These are phyloP conservation scores for Seriola aureovittata DNA, from an alignment of 2,113 vertebrate genomes.

Conservation along the genomic window DNA sequence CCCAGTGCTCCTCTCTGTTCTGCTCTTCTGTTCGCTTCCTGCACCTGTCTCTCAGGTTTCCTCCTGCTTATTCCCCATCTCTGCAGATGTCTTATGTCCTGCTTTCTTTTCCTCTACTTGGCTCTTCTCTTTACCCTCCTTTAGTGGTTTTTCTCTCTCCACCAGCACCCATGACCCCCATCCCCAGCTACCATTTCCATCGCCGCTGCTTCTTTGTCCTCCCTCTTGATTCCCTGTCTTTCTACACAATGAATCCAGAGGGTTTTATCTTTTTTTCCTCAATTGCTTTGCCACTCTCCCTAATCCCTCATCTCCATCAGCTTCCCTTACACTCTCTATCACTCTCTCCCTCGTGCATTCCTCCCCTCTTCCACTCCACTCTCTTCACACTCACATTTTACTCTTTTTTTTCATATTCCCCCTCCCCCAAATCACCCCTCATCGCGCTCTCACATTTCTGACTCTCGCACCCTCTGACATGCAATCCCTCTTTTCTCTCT, in stretches of 20 bases:
- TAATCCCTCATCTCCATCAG: constrained; percentile 79
- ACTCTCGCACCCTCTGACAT: constrained; percentile 66
- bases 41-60: constrained; percentile 36
- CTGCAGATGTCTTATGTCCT: constrained; percentile 20
- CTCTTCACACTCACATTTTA: constrained; percentile 55
- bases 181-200: constrained; percentile 42
- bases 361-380: constrained; percentile 34
- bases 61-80: constrained; percentile 20
- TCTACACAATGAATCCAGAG: constrained; percentile 54
- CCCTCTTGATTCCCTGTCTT: constrained; percentile 51
- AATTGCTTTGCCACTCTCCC: constrained; percentile 69
- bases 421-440: not conserved
- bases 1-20: constrained; percentile 37
- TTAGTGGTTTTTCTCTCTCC: constrained; percentile 21
- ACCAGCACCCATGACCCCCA: constrained; percentile 40
- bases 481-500: constrained; percentile 70
- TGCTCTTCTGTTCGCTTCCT: constrained; percentile 35
- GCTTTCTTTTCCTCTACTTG: constrained; percentile 13
- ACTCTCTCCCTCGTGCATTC: constrained; percentile 50
- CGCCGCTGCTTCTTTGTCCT: constrained; percentile 37
- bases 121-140: constrained; percentile 8
- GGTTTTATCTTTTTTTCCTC: constrained; percentile 60
- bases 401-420: constrained; percentile 16
- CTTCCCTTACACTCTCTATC: constrained; percentile 55
- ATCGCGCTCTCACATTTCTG: constrained; percentile 58